phyloP scores from a whole-genome alignment of 1,140 invertebrate genomes.

The Scaptomyza graminum region DNA sequence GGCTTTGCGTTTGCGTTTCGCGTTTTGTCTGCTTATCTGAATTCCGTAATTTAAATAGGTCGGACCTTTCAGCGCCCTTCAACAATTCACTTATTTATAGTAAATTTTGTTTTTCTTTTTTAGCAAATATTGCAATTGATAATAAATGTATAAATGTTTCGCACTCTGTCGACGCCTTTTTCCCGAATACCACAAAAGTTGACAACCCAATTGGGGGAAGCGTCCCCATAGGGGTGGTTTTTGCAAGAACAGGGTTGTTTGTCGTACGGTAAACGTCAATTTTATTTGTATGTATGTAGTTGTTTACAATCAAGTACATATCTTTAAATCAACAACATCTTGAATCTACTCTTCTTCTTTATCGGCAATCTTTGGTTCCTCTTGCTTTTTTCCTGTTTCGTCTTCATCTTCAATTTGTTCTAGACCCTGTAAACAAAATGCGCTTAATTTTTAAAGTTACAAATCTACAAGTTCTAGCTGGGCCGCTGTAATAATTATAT shows the following conservation, averaged over 20 bases:
- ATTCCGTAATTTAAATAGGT: constrained; percentile 11
- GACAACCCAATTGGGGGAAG: constrained; percentile 54
- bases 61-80: constrained; percentile 41
- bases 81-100: constrained; percentile 1
- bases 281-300: constrained; percentile 30
- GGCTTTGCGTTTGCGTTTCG: constrained; percentile 31
- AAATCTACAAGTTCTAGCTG: background rate
- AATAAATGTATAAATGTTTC: constrained; percentile 12
- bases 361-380: background rate
- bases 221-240: constrained; percentile 74
- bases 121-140: background rate
- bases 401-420: constrained; percentile 42
- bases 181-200: constrained; percentile 73
- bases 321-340: background rate
- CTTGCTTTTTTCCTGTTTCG: background rate
- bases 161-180: constrained; percentile 65
- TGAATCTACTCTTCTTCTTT: background rate
- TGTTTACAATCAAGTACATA: constrained; percentile 29
- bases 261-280: constrained; percentile 47
- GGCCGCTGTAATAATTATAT: background rate
- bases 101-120: constrained; percentile 15
- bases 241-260: constrained; percentile 67
- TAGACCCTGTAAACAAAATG: constrained; percentile 64
- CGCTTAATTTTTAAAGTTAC: background rate
- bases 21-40: constrained; percentile 39